These are phyloP conservation scores for Pituophis catenifer DNA, from an alignment of 2,113 vertebrate genomes.

Conservation along the genomic window DNA sequence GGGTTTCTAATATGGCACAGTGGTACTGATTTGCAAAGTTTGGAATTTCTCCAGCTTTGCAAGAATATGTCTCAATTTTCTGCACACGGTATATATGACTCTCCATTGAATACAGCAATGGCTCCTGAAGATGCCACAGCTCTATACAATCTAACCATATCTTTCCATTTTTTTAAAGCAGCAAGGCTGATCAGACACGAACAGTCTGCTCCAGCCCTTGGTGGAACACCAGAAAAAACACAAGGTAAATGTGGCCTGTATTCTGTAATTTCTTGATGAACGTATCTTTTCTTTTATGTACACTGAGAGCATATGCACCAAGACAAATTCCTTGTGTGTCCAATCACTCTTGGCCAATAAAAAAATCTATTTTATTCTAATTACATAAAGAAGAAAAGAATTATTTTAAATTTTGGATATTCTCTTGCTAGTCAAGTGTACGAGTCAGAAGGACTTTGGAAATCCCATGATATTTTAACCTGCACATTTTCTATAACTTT, in stretches of 20 bases:
- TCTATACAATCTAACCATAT: slow-evolving; percentile 53
- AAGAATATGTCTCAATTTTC: neutral
- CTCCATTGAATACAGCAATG: neutral
- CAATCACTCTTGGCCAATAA: too few species aligned
- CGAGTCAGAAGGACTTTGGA: neutral
- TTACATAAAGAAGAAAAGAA: slow-evolving; percentile 27
- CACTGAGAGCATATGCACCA: too few species aligned
- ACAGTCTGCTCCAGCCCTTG: slow-evolving; percentile 93
- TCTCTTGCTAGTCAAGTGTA: neutral
- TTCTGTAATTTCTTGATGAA: neutral
- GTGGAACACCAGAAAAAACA: slow-evolving; percentile 76
- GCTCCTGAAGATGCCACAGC: slow-evolving; percentile 15
- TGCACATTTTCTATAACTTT: neutral
- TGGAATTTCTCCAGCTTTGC: neutral
- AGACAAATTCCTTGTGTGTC: too few species aligned
- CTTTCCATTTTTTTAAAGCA: slow-evolving; percentile 76
- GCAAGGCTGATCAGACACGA: slow-evolving; percentile 94
- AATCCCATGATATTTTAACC: neutral
- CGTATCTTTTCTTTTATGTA: too few species aligned
- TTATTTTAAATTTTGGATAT: slow-evolving; percentile 25
- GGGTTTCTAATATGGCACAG: neutral
- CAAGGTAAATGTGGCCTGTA: slow-evolving; percentile 68
- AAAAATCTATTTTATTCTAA: too few species aligned
- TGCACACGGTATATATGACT: neutral
- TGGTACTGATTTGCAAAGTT: neutral